Base-by-base conservation (phyloP, 2,797 vertebrate species). In the Rhinatrema bivittatum region DNA sequence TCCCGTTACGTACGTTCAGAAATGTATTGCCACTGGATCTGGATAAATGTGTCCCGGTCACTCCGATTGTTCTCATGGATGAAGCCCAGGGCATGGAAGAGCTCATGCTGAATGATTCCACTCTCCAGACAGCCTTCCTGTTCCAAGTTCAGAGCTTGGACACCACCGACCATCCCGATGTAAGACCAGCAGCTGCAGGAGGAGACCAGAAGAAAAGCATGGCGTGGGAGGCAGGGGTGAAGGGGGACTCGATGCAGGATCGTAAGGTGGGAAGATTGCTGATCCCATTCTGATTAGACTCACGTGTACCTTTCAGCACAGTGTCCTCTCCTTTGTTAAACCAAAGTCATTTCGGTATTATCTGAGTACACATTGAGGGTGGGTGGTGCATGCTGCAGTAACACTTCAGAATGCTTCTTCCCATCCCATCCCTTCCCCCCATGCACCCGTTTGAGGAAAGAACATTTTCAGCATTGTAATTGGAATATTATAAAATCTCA, bases 11-110 rank as follows among this genome's bases (percentile, higher is more conserved):
- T n/a, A n/a, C n/a, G n/a, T n/a, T n/a, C n/a, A n/a, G n/a, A n/a
- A 40, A 71, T 89, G 70, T 91, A 87, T 13, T 86, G 77, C 87
- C 85, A 87, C 31, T 87, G 59, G 46, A 92, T 88, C 33, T 76
- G 75, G 25, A 92, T 85, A 0, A 86, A 74, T 25, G 56, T 54
- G 54, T 92, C 89, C 15, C 88, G 68, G 56, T 93, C 89, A 10
- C 88, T 90, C 52, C 89, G 83, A 18, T 84, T 84, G 57, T 91
- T 88, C 21, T 91, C 88, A 0, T 93, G 88, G n/a, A 90, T 77
- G 33, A 91, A 90, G n/a, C 89, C 89, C 7, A 91, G 77, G 9
- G 86, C 85, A 0, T 91, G 88, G 59, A 90, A 87, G 22, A 93
- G 59, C 36, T 91, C 89, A 1, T 91, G 89, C 5, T 89, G 70